Evolutionary conservation across 2,888 invertebrate genomes (phyloP).

Genomic region (Gryllus longicercus): DNA sequence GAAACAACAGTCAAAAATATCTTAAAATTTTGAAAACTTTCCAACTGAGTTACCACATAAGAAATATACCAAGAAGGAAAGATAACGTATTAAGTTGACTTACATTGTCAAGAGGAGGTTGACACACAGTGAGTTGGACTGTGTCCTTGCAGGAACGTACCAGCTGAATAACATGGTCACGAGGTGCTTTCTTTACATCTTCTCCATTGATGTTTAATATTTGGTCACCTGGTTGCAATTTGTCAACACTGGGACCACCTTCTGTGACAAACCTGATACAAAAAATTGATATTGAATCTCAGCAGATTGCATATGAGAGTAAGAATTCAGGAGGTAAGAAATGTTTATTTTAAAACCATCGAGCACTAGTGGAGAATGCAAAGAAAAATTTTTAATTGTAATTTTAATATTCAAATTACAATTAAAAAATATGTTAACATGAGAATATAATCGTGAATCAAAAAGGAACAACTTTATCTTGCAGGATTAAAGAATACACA

Average conservation of each 20-base stretch:
- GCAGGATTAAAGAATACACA: no score
- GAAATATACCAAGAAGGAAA: no score
- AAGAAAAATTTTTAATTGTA: no score
- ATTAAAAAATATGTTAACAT: no score
- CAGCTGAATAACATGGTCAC: constrained; percentile 84
- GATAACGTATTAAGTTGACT: constrained; percentile 41
- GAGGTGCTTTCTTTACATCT: constrained; percentile 78
- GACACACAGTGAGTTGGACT: constrained; percentile 76
- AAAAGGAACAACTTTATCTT: no score
- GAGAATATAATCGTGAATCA: no score
- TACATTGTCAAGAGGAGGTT: constrained; percentile 69
- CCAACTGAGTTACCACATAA: neutral
- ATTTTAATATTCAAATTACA: no score
- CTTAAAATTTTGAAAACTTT: neutral
- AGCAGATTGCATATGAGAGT: no score
- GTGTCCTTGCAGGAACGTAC: constrained; percentile 76
- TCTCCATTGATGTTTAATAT: constrained; percentile 87
- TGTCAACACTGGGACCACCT: constrained; percentile 87
- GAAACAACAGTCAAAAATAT: neutral
- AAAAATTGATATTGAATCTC: no score
- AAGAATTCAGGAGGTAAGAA: no score
- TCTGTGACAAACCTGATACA: constrained; percentile 66
- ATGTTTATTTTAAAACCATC: no score
- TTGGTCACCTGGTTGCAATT: constrained; percentile 87
- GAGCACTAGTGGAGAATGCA: no score